These are phyloP conservation scores for Pagetopsis macropterus DNA, from an alignment of 2,797 vertebrate species.

Conservation along the genomic window DNA sequence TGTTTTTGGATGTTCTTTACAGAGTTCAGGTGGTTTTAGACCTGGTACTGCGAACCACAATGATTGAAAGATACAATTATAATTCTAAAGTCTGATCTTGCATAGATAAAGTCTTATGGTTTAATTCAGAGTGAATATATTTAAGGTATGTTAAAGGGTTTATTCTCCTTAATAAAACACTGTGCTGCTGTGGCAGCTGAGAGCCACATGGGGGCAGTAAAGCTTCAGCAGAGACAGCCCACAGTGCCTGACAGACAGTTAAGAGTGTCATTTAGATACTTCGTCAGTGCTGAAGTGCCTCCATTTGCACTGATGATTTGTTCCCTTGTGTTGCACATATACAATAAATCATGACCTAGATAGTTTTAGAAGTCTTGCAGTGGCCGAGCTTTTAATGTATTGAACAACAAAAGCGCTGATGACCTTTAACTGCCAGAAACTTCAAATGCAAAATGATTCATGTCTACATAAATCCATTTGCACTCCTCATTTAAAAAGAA, in stretches of 20 bases:
- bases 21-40: too few species aligned
- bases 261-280: slow-evolving; percentile 33
- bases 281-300: slow-evolving; percentile 29
- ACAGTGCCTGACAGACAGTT: slow-evolving; percentile 22
- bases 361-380: slow-evolving; percentile 36
- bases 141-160: not conserved
- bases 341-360: slow-evolving; percentile 43
- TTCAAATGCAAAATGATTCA: slow-evolving; percentile 53
- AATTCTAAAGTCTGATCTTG: not conserved
- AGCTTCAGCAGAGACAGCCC: slow-evolving; percentile 39
- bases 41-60: not conserved
- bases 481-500: slow-evolving; percentile 39
- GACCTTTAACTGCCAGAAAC: slow-evolving; percentile 49
- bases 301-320: slow-evolving; percentile 39
- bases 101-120: not conserved
- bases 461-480: slow-evolving; percentile 47
- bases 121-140: not conserved
- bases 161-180: not conserved
- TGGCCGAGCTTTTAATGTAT: slow-evolving; percentile 49
- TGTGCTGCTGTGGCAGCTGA: not conserved
- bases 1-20: too few species aligned
- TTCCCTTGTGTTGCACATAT: slow-evolving; percentile 26
- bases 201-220: slow-evolving; percentile 79
- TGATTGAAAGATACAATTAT: not conserved
- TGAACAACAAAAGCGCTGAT: slow-evolving; percentile 46